Evolutionary conservation across 2,113 vertebrate genomes (phyloP), one percentile per base, ranked within the genome.

Genomic region (Ibidorhyncha struthersii): DNA sequence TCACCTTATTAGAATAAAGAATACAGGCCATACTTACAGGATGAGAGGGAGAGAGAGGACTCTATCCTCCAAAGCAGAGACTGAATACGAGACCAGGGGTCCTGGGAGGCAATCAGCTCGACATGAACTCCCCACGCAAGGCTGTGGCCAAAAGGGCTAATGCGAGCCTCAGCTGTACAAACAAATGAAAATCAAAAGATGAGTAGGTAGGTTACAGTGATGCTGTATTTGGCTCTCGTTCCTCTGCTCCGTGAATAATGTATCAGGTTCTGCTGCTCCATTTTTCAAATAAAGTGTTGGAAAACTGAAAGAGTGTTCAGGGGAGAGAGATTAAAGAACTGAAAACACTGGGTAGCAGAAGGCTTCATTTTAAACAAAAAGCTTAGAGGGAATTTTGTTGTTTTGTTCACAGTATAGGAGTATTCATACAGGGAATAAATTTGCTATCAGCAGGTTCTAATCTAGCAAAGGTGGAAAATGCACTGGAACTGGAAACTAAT

Each of bases 41-140:
- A 95, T 93, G 93, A 96, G 94, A 93, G 95, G 97, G 95, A 97
- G 95, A 96, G 97, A 96, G 95, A 97, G 95, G 97, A 96, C 96
- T 97, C 95, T 97, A 95, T 97, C 95, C 96, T 97, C 93, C 58
- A 1, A 94, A 96, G 94, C 29, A 96, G 78, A 96, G 84, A 96
- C 65, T 82, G 85, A 95, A 96, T 91, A 41, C 36, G 78, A 97
- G 67, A 96, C 84, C 15, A 0, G 21, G 49, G 58, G 53, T 97
- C 94, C 96, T 86, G 93, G 88, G 72, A 77, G 62, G 88, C 82
- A 83, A 38, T 96, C 94, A 97, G 89, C 91, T 97, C 1, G 19
- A 85, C 97, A 97, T 97, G 94, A 90, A 95, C 80, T 95, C 90
- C 76, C 63, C 92, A 84, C 58, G 3, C 90, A 90, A 96, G 83